Conservation (phyloP, 1,140 invertebrate species). For the Aradophagus sp. region DNA sequence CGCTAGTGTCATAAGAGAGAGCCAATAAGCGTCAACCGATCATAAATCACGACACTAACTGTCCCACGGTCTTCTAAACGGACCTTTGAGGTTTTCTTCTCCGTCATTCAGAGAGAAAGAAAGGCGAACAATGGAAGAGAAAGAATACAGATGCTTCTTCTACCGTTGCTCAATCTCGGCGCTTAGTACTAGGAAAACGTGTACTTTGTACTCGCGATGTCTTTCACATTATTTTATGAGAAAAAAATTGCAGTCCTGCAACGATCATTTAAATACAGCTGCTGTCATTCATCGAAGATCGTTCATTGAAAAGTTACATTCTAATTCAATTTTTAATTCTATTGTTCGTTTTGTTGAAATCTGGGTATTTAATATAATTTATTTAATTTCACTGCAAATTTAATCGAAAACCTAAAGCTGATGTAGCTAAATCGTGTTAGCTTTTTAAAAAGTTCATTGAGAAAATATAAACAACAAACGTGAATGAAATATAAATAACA, state of each 20-base stretch:
- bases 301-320: slow-evolving; percentile 4
- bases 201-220: slow-evolving; percentile 37
- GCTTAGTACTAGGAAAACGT: slow-evolving; percentile 16
- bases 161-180: slow-evolving; percentile 1
- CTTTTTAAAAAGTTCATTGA: too few species aligned
- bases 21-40: slow-evolving; percentile 45
- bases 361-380: too few species aligned
- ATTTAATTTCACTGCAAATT: too few species aligned
- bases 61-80: slow-evolving; percentile 55
- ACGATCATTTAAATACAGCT: slow-evolving; percentile 17
- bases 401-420: too few species aligned
- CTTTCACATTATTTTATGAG: slow-evolving; percentile 20
- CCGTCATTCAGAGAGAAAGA: slow-evolving; percentile 5
- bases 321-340: slow-evolving; percentile 28
- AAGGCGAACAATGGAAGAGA: slow-evolving; percentile 9
- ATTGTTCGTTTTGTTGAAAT: slow-evolving; percentile 22
- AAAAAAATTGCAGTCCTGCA: slow-evolving; percentile 20
- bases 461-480: too few species aligned
- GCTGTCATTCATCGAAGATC: slow-evolving; percentile 24
- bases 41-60: slow-evolving; percentile 58
- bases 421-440: too few species aligned
- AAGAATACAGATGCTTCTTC: slow-evolving; percentile 25
- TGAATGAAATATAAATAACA: too few species aligned
- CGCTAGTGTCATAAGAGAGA: slow-evolving; percentile 45
- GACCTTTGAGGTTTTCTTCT: slow-evolving; percentile 51